These are phyloP conservation scores for Microcebus ravelobensis DNA, from an alignment of 2,113 vertebrate species.

Conservation along the genomic window DNA sequence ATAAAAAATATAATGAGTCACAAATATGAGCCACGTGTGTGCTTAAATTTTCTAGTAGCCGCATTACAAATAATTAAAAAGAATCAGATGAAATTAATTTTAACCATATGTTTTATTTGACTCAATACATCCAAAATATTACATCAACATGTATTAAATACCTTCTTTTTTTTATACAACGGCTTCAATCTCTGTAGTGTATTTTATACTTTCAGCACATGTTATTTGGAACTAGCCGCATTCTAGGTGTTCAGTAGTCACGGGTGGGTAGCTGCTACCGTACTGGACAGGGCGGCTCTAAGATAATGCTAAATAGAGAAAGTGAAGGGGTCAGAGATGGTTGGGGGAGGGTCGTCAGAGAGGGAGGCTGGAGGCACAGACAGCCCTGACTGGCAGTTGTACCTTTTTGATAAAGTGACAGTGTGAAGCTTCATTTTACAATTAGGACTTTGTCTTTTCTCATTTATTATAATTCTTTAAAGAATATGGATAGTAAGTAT, in stretches of 20 bases:
- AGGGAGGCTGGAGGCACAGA: not conserved
- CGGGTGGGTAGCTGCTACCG: accelerated
- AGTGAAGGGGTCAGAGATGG: not conserved
- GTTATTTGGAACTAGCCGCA: not conserved
- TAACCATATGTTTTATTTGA: not conserved
- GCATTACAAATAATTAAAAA: not conserved
- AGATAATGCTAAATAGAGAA: not conserved
- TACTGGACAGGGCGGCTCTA: not conserved
- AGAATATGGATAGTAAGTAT: not conserved
- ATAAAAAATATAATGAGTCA: not conserved
- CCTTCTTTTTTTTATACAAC: not conserved
- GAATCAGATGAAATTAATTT: not conserved
- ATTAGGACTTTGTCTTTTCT: not conserved
- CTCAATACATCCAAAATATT: not conserved
- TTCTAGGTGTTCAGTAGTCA: not conserved
- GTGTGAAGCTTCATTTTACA: not conserved
- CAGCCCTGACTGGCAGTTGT: not conserved
- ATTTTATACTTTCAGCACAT: not conserved
- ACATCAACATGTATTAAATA: not conserved
- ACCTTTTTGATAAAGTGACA: not conserved
- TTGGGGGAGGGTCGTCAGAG: not conserved
- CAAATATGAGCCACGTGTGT: accelerated
- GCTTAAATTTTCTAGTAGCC: not conserved
- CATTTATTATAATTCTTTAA: not conserved
- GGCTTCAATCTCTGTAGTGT: not conserved